These are phyloP conservation scores for Petrolisthes cinctipes DNA, from an alignment of 2,888 invertebrate species.

Conservation along the genomic window DNA sequence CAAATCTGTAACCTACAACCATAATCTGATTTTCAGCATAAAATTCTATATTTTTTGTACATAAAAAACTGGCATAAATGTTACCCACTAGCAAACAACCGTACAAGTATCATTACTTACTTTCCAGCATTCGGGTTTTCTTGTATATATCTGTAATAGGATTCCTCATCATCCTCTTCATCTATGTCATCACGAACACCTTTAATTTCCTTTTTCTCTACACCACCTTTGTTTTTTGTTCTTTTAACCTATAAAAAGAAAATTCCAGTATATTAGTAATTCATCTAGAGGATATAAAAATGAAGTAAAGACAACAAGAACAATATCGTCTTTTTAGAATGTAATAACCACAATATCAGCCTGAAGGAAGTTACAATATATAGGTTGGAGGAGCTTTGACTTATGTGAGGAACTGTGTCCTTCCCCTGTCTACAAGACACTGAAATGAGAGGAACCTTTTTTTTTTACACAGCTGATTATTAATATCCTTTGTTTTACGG, in stretches of 20 bases:
- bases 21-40: no score
- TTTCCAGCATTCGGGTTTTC: constrained; percentile 93
- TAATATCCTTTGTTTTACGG: no score
- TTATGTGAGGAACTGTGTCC: no score
- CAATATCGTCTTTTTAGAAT: no score
- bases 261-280: neutral
- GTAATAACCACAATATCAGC: no score
- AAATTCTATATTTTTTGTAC: no score
- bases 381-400: no score
- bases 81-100: neutral
- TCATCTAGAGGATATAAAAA: neutral
- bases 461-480: no score
- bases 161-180: constrained; percentile 96
- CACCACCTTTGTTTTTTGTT: constrained; percentile 67
- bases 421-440: no score
- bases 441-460: no score
- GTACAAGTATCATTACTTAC: constrained; percentile 70
- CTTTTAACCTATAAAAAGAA: constrained; percentile 57
- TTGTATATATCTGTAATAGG: constrained; percentile 95
- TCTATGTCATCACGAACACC: constrained; percentile 96
- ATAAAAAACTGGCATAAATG: neutral
- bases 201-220: constrained; percentile 70
- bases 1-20: no score
- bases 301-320: neutral
- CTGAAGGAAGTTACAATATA: no score